These are phyloP conservation scores for Bombus waltoni DNA, from an alignment of 1,140 invertebrate species.

Conservation along the genomic window DNA sequence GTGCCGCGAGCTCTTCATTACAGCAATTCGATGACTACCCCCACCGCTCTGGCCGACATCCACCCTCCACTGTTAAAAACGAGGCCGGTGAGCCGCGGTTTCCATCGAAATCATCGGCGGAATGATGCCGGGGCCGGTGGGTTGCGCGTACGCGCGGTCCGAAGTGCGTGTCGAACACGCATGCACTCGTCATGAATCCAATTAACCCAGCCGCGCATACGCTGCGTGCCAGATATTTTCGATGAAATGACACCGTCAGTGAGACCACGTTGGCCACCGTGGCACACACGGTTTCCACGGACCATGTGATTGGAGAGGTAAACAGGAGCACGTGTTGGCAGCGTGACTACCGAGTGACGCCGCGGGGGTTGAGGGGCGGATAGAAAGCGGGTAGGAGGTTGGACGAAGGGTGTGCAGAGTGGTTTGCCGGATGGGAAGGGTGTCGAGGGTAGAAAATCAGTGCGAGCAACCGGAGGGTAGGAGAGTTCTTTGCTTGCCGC, in stretches of 20 bases:
- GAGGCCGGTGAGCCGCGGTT: slow-evolving; percentile 3
- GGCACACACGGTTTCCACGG: slow-evolving; percentile 37
- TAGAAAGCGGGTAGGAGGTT: slow-evolving; percentile 19
- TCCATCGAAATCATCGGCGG: slow-evolving; percentile 26
- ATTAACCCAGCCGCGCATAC: slow-evolving; percentile 52
- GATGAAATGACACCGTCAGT: slow-evolving; percentile 55
- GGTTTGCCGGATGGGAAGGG: slow-evolving; percentile 49
- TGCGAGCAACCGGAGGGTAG: slow-evolving; percentile 67
- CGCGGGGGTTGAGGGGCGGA: slow-evolving; percentile 44
- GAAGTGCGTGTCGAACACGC: slow-evolving; percentile 39
- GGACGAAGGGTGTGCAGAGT: slow-evolving; percentile 44
- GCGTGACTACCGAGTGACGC: slow-evolving; percentile 74
- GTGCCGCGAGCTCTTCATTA: slow-evolving; percentile 3
- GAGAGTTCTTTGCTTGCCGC: slow-evolving; percentile 74
- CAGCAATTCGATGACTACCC: slow-evolving; percentile 13
- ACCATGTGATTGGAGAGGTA: slow-evolving; percentile 76
- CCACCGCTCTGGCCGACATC: not conserved
- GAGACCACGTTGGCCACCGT: slow-evolving; percentile 37
- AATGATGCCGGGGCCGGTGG: slow-evolving; percentile 14
- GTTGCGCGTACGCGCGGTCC: not conserved
- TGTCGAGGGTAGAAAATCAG: slow-evolving; percentile 74
- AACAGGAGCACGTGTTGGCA: slow-evolving; percentile 81
- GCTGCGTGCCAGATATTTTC: slow-evolving; percentile 45
- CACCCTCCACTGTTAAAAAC: slow-evolving; percentile 3
- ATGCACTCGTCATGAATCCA: slow-evolving; percentile 52